phyloP scores from a whole-genome alignment of 2,113 vertebrate species.

The Anoplopoma fimbria region DNA sequence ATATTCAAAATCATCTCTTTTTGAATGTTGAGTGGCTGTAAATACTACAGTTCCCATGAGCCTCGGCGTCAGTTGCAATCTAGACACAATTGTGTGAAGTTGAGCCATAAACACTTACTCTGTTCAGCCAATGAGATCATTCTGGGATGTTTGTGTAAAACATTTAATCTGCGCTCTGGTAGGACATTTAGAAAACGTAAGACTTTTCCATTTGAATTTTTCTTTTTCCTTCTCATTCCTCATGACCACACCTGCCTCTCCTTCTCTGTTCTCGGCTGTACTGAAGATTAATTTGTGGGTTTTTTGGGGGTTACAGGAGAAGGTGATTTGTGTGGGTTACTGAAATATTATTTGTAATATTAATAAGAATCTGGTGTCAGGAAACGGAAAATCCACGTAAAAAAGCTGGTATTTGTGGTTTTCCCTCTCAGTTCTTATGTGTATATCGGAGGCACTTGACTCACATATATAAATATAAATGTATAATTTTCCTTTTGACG shows the following conservation, averaged over 20 bases:
- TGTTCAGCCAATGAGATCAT: background rate
- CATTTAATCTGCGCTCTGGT: background rate
- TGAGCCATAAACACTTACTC: background rate
- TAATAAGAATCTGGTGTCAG: conserved; percentile 75
- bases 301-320: conserved; percentile 10
- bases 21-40: background rate
- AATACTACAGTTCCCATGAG: background rate
- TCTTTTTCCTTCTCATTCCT: background rate
- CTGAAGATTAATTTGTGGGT: conserved; percentile 6
- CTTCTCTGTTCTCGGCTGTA: conserved; percentile 8
- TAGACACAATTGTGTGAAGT: background rate
- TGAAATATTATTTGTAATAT: conserved; percentile 65
- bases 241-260: background rate
- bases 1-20: background rate
- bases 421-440: conserved; percentile 73
- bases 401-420: conserved; percentile 79
- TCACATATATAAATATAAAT: conserved; percentile 29
- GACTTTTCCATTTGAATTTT: background rate
- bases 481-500: conserved; percentile 49
- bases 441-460: conserved; percentile 74
- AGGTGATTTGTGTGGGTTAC: conserved; percentile 48
- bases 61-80: background rate
- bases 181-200: background rate
- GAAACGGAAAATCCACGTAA: conserved; percentile 68
- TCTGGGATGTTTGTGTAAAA: background rate